Percentiles rank a stretch among this genome's conserved stretches.
Conservation (phyloP, 2,888 invertebrate species). For the Chironomus riparius region DNA sequence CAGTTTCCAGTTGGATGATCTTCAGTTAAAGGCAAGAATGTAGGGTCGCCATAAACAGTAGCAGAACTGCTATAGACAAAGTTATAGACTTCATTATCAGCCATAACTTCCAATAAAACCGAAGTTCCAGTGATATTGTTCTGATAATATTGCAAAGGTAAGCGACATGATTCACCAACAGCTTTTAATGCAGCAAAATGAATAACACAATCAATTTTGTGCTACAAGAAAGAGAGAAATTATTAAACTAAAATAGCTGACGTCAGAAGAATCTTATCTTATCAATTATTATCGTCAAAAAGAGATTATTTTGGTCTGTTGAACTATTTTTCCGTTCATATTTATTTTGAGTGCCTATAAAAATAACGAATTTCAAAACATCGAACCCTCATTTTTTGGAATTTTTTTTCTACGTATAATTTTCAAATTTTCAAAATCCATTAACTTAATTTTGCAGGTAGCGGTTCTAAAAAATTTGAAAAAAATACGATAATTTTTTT, state of each 20-base stretch:
- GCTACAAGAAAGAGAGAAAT: conserved; percentile 48
- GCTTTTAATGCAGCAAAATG: conserved; percentile 93
- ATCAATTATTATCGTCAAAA: too few relatives aligned
- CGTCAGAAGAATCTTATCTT: not conserved
- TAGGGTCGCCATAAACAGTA: conserved; percentile 87
- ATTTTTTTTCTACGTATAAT: too few relatives aligned
- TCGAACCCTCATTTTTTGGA: too few relatives aligned
- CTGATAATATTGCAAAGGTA: conserved; percentile 81
- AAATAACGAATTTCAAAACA: too few relatives aligned
- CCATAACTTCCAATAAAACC: conserved; percentile 66
- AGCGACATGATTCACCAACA: conserved; percentile 80
- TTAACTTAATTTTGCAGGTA: too few relatives aligned
- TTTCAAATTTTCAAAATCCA: too few relatives aligned
- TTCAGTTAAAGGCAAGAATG: conserved; percentile 73
- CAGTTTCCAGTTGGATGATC: too few relatives aligned
- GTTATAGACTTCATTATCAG: conserved; percentile 57
- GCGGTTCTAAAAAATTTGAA: too few relatives aligned
- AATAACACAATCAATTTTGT: conserved; percentile 75
- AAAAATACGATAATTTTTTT: too few relatives aligned
- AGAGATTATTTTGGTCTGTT: too few relatives aligned
- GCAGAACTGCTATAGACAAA: conserved; percentile 82
- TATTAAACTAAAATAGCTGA: not conserved
- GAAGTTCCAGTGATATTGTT: conserved; percentile 82
- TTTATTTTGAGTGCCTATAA: too few relatives aligned
- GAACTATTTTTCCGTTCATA: too few relatives aligned